phyloP scores from a whole-genome alignment of 2,797 vertebrate genomes.

The Ptychadena robeensis region DNA sequence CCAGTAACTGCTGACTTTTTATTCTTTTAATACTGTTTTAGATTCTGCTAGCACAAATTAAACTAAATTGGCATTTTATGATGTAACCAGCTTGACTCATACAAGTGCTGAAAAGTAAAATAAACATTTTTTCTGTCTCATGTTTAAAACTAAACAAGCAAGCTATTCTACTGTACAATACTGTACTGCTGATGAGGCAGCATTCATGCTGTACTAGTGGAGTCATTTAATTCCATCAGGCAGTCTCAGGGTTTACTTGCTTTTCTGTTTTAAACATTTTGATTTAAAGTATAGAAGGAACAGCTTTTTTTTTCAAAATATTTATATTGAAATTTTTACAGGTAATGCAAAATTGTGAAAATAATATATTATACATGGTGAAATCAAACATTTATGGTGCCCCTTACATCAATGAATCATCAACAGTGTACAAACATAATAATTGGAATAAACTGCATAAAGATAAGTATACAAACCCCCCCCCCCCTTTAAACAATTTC shows the following conservation, averaged over 20 bases:
- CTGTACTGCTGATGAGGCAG: not conserved
- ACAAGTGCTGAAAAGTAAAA: not conserved
- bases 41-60: not conserved
- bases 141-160: slow-evolving; percentile 7
- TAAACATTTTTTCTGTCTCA: slow-evolving; percentile 2
- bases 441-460: no score
- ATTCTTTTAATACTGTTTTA: slow-evolving; percentile 20
- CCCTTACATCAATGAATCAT: no score
- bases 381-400: no score
- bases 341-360: no score
- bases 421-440: no score
- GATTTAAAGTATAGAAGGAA: no score
- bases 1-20: not conserved
- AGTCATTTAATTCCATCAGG: not conserved
- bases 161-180: slow-evolving; percentile 19
- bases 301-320: no score
- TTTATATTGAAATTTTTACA: no score
- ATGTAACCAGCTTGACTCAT: slow-evolving; percentile 28
- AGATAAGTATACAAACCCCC: no score
- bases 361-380: no score
- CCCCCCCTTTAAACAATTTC: no score
- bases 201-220: not conserved
- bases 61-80: slow-evolving; percentile 11
- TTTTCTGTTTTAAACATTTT: no score
- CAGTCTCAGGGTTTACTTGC: not conserved